Base-by-base conservation (phyloP, 2,797 vertebrate genomes). In the Lagocephalus sceleratus region DNA sequence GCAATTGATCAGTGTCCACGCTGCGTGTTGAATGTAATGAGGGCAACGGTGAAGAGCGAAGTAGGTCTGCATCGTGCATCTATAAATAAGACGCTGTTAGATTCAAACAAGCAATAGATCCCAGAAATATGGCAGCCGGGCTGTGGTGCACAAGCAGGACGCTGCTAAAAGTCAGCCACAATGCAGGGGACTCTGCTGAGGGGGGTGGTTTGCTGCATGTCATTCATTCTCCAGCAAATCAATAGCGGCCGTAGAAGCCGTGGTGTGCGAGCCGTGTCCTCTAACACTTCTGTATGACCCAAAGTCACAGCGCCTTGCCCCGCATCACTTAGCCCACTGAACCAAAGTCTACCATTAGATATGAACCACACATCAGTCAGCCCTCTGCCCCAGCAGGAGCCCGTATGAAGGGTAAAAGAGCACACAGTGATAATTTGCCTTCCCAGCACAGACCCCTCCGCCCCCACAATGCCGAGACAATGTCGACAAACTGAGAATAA, bases 321-420 rank as follows among this genome's bases (percentile, higher is more conserved):
- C 57, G 76, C 83, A 77, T 82, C 76, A 74, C 81, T 85, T 80
- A 82, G 79, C 71, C 53, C 21, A 47, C 75, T 75, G 70, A 82
- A 78, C 79, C 57, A 38, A 77, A 78, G 82, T 77, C 83, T 82
- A 82, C 76, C 84, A 80, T 88, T 85, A 88, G 80, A 85, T 81
- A 86, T 85, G 81, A 87, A 66, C 72, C 75, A 43, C 67, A 57
- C 75, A 78, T 86, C 83, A 75, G 71, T 85, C 78, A 78, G 67
- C 54, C 70, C 61, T 53, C 44, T 60, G 72, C 56, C 61, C 57
- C 68, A 63, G 55, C 63, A 11, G 76, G 77, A 66, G 74, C 40
- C 77, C 69, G 62, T 71, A 73, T 70, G 57, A 85, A 87, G 83
- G 79, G 79, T 71, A 83, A 84, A 84, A 63, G 76, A 81, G 72